Conservation (phyloP, 2,888 invertebrate species). For the Plagodis pulveraria region DNA sequence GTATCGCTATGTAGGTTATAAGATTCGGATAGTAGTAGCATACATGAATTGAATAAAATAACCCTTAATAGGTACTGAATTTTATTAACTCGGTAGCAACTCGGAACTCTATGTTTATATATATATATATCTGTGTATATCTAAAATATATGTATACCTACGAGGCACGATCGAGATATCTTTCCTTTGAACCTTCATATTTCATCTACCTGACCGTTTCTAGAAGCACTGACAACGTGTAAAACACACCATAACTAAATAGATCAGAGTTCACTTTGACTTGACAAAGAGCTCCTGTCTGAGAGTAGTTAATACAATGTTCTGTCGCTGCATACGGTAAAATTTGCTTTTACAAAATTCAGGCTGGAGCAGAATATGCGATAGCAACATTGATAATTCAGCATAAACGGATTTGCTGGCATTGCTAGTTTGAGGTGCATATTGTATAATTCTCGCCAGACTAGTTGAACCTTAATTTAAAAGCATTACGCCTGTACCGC, state of each 20-base stretch:
- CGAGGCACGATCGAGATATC: conserved; percentile 54
- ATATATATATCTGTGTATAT: conserved; percentile 5
- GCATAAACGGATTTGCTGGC: conserved; percentile 59
- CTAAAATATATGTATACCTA: conserved; percentile 36
- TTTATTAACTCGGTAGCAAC: not conserved
- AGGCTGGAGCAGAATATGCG: conserved; percentile 50
- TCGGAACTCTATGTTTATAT: conserved; percentile 4
- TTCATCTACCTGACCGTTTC: conserved; percentile 64
- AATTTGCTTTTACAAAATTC: conserved; percentile 70
- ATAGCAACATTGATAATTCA: conserved; percentile 64
- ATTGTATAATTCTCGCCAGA: conserved; percentile 51
- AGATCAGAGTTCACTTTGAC: conserved; percentile 56
- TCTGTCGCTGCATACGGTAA: conserved; percentile 61
- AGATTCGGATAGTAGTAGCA: too few relatives aligned
- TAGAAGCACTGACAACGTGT: conserved; percentile 55
- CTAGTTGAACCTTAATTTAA: conserved; percentile 47
- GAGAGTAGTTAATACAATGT: conserved; percentile 56
- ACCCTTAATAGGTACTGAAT: too few relatives aligned
- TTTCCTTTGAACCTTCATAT: conserved; percentile 74
- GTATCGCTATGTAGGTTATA: not conserved
- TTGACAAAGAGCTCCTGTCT: conserved; percentile 31
- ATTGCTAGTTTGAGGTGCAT: conserved; percentile 46
- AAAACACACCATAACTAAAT: conserved; percentile 49
- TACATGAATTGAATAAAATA: too few relatives aligned
- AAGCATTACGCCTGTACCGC: conserved; percentile 37